Evolutionary conservation across 92 coral and sea anemone species (phyloP).

Genomic region (Anthopleura xanthogrammica): DNA sequence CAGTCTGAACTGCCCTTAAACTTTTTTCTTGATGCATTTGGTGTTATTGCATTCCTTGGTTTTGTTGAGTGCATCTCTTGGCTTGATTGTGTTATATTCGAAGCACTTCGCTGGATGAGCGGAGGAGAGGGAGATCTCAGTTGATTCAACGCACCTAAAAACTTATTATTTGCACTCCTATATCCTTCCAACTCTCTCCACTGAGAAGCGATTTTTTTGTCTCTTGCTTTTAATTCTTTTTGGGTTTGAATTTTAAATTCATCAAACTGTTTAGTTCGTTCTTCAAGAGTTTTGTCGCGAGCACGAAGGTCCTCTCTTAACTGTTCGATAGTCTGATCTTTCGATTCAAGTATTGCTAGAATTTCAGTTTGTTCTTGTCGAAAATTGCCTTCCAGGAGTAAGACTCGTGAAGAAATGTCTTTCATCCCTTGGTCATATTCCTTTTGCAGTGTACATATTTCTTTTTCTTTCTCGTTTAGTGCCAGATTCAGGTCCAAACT

Average conservation of each 20-base stretch:
- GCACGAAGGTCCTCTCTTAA: slow-evolving; percentile 36
- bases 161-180: slow-evolving; percentile 60
- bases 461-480: slow-evolving; percentile 55
- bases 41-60: slow-evolving; percentile 29
- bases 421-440: slow-evolving; percentile 69
- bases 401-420: slow-evolving; percentile 56
- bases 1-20: slow-evolving; percentile 56
- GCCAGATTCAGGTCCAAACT: slow-evolving; percentile 58
- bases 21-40: slow-evolving; percentile 34
- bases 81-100: slow-evolving; percentile 3
- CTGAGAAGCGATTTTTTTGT: slow-evolving; percentile 54
- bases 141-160: slow-evolving; percentile 68
- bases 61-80: slow-evolving; percentile 31
- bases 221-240: slow-evolving; percentile 39
- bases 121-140: slow-evolving; percentile 36
- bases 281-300: slow-evolving; percentile 45
- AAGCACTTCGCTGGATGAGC: not conserved
- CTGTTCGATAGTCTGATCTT: slow-evolving; percentile 56
- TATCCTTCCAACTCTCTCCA: slow-evolving; percentile 63
- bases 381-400: slow-evolving; percentile 66
- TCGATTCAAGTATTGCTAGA: slow-evolving; percentile 32
- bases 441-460: slow-evolving; percentile 37
- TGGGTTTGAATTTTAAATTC: slow-evolving; percentile 35
- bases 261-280: slow-evolving; percentile 44
- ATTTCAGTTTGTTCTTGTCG: slow-evolving; percentile 72